Base-by-base conservation (phyloP, 2,113 vertebrate genomes). In the Argyrosomus japonicus region DNA sequence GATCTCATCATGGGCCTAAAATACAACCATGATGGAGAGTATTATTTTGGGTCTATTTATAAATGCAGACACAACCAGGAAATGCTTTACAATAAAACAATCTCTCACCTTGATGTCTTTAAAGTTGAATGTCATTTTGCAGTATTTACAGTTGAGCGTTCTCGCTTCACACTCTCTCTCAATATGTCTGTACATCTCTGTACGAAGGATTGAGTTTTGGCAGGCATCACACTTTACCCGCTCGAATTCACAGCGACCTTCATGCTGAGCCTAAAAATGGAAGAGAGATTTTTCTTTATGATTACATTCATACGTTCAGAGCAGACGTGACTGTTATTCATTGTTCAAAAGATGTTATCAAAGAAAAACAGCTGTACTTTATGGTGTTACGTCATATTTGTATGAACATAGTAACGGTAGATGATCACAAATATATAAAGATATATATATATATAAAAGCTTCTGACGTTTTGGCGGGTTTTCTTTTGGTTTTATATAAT, bases 1-100 rank as follows among this genome's bases (percentile, higher is more conserved):
- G 77, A 96, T 93, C 13, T 97, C 96, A 0, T 96, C 95, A 11
- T 99, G 97, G 2, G 96, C 97, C 97, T 99, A 69, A 10, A 87
- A 79, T 3, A 65, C 14, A 40, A 86, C 7, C 10, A 15, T 4
- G 27, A 29, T 63, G 3, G n/a, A 79, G 32, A 50, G 21, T 17
- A 23, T 71, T 25, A 64, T 62, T 64, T 13, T 5, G 6, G 23
- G 25, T 25, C 21, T 14, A n/a, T 73, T 18, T 12, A 36, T 40
- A 40, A 8, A 40, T 53, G 21, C 18, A 47, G 23, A 75, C 8
- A 7, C 23, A 69, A 21, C 25, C 10, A 32, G 19, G 17, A 25
- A 23, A 8, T 7, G n/a, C 3, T 58, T 74, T 10, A n/a, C 23
- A 50, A 11, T 0, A 0, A 13, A 11, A 6, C 6, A 0, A 2